phyloP scores from a whole-genome alignment of 2,113 vertebrate species.

The Arothron firmamentum region DNA sequence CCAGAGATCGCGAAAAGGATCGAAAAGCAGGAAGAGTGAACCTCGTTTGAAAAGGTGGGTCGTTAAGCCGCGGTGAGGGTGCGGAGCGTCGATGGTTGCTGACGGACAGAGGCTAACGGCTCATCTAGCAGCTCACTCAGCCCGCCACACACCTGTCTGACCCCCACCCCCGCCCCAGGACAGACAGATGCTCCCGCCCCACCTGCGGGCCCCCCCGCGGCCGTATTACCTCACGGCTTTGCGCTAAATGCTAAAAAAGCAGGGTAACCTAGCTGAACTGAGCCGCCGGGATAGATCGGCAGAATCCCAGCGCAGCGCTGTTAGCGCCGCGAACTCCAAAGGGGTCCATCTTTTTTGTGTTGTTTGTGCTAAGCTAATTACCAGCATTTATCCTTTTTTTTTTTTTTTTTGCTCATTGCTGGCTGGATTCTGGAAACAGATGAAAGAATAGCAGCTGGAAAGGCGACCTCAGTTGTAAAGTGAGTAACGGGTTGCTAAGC shows the following conservation, averaged over 20 bases:
- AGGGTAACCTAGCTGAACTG: not conserved
- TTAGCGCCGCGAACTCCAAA: not conserved
- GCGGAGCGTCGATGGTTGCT: too few species aligned
- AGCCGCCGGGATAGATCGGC: too few species aligned
- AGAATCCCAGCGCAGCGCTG: not conserved
- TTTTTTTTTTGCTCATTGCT: too few species aligned
- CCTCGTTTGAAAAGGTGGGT: too few species aligned
- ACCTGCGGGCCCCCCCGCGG: not conserved
- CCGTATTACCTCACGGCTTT: not conserved
- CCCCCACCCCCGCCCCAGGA: too few species aligned
- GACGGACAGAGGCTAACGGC: too few species aligned
- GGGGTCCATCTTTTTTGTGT: too few species aligned
- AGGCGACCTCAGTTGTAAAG: not conserved
- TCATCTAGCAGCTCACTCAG: too few species aligned
- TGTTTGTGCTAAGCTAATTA: too few species aligned
- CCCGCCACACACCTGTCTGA: too few species aligned
- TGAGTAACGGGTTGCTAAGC: constrained; percentile 11
- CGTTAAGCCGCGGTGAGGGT: too few species aligned
- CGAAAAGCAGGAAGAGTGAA: constrained; percentile 33
- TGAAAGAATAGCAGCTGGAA: not conserved
- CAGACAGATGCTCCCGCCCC: not conserved
- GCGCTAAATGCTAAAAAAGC: not conserved
- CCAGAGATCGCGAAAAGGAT: constrained; percentile 13
- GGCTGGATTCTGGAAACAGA: not conserved
- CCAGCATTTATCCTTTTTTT: too few species aligned